Percentiles rank a stretch among this genome's conserved stretches.
These are phyloP conservation scores for Callyntrura guangdongensis DNA, from an alignment of 2,888 invertebrate species.

Conservation along the genomic window DNA sequence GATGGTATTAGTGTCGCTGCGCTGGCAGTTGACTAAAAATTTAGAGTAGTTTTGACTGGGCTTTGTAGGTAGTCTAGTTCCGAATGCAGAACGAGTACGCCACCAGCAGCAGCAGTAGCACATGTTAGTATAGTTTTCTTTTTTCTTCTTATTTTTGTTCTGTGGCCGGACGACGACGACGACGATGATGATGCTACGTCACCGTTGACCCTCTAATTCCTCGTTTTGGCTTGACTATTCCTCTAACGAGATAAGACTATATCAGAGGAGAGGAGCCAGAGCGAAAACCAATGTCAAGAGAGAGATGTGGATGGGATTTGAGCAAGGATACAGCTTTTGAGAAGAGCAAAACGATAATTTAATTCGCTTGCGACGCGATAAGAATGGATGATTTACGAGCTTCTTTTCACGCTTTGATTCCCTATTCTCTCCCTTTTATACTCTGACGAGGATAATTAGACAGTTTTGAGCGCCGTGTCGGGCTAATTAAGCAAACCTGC, in stretches of 20 bases:
- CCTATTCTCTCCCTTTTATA: no score
- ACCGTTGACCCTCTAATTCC: constrained; percentile 75
- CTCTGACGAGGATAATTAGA: no score
- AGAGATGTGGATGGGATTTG: constrained; percentile 5
- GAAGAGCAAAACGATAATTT: not conserved
- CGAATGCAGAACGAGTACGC: not conserved
- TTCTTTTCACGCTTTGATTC: no score
- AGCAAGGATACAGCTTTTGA: constrained; percentile 45
- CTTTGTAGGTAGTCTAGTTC: constrained; percentile 6
- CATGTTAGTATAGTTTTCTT: constrained; percentile 36
- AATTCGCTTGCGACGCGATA: not conserved
- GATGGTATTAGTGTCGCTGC: not conserved
- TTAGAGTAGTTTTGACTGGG: not conserved
- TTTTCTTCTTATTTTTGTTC: not conserved
- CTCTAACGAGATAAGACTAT: constrained; percentile 68
- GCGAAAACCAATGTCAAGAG: constrained; percentile 75
- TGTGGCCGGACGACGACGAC: not conserved
- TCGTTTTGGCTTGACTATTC: constrained; percentile 71
- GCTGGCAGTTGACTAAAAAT: not conserved
- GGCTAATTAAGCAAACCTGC: no score
- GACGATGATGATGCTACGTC: constrained; percentile 47
- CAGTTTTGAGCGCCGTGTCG: no score
- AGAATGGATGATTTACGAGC: not conserved
- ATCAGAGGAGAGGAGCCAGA: not conserved
- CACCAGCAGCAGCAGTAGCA: not conserved